phyloP scores from a whole-genome alignment of 2,888 invertebrate species.

The Parnassius glacialis region DNA sequence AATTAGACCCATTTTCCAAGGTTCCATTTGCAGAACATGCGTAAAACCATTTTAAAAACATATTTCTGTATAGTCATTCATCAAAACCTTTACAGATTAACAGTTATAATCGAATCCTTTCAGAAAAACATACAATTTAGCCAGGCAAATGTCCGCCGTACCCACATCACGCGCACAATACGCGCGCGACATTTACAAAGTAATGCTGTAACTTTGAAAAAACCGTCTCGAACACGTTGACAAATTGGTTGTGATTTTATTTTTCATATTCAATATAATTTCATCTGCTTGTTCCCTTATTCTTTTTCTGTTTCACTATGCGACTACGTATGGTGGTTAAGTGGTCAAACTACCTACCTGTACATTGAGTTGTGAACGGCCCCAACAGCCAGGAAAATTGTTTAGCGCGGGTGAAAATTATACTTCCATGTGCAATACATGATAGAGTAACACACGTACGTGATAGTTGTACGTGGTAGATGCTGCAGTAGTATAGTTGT shows the following conservation, averaged over 20 bases:
- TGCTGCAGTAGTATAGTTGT: too few species aligned
- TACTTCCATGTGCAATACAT: too few species aligned
- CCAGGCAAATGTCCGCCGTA: slow-evolving; percentile 48
- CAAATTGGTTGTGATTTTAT: slow-evolving; percentile 57
- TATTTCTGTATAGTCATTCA: slow-evolving; percentile 23
- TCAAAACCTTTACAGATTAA: slow-evolving; percentile 29
- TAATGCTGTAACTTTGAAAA: slow-evolving; percentile 56
- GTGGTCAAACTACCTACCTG: too few species aligned
- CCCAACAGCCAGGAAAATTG: too few species aligned
- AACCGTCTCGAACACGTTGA: slow-evolving; percentile 54
- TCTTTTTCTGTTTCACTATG: too few species aligned
- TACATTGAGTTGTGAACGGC: too few species aligned
- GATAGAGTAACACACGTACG: too few species aligned
- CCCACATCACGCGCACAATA: slow-evolving; percentile 74
- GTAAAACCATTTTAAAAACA: slow-evolving; percentile 3
- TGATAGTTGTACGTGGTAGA: too few species aligned
- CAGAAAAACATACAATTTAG: slow-evolving; percentile 63
- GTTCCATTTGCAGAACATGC: background rate
- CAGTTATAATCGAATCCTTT: slow-evolving; percentile 43
- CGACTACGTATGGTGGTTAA: too few species aligned
- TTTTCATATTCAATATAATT: slow-evolving; percentile 32
- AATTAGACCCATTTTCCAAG: too few species aligned
- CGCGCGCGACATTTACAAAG: slow-evolving; percentile 41
- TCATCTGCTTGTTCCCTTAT: background rate
- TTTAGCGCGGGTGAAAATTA: too few species aligned